phyloP scores from a whole-genome alignment of 2,888 invertebrate species.

The Hyposoter dolosus region DNA sequence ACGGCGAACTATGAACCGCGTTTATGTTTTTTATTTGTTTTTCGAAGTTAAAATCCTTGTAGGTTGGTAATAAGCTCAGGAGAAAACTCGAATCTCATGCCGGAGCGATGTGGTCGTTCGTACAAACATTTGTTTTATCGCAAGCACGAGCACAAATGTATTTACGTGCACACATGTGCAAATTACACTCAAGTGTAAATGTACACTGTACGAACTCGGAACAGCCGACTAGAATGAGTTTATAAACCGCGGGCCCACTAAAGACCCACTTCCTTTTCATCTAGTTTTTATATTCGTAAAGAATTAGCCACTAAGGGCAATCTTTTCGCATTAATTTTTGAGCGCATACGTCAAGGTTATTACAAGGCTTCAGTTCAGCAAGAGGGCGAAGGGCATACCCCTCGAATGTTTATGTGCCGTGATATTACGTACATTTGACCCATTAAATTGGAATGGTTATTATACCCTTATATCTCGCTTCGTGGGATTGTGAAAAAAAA shows the following conservation, averaged over 20 bases:
- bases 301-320: conserved; percentile 37
- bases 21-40: not conserved
- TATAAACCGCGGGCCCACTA: not conserved
- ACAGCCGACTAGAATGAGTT: not conserved
- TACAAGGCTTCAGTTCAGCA: not conserved
- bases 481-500: not conserved
- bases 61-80: not conserved
- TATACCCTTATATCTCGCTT: not conserved
- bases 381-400: not conserved
- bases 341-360: conserved; percentile 23
- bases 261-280: not conserved
- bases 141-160: not conserved
- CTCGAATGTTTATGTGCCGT: conserved; percentile 35
- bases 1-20: not conserved
- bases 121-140: not conserved
- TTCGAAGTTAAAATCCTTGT: not conserved
- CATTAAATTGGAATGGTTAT: not conserved
- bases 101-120: not conserved
- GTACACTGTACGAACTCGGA: not conserved
- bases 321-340: conserved; percentile 24
- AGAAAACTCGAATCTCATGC: not conserved
- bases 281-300: conserved; percentile 3
- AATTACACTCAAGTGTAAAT: not conserved
- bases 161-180: not conserved
- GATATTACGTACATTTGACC: conserved; percentile 8